Conservation (phyloP, 1,140 invertebrate genomes). For the Bombus waltoni region DNA sequence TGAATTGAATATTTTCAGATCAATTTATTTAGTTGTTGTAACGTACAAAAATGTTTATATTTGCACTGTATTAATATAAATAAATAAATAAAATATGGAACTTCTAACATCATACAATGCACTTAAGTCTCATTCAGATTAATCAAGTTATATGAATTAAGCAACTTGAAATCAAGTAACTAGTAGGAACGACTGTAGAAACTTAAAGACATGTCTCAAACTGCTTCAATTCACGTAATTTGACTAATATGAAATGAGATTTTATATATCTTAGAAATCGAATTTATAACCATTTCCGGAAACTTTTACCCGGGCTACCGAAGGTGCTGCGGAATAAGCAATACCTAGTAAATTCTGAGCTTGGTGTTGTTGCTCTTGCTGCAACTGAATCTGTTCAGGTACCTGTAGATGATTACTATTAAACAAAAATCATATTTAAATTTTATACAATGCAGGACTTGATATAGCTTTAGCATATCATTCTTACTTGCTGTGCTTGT, state of each 20-base stretch:
- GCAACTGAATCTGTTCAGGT: conserved; percentile 63
- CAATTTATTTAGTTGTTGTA: not conserved
- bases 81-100: conserved; percentile 36
- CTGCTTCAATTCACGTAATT: not conserved
- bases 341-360: conserved; percentile 72
- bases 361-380: conserved; percentile 63
- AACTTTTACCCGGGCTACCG: conserved; percentile 74
- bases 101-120: not conserved
- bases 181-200: not conserved
- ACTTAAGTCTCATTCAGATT: not conserved
- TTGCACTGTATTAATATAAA: conserved; percentile 15
- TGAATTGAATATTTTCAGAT: not conserved
- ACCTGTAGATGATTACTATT: conserved; percentile 65
- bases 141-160: not conserved
- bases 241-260: not conserved
- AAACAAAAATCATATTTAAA: conserved; percentile 51
- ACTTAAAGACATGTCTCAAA: not conserved
- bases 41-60: not conserved
- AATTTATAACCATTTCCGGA: conserved; percentile 75
- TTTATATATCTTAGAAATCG: conserved; percentile 64
- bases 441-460: not conserved
- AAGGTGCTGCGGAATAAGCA: conserved; percentile 74
- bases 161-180: not conserved
- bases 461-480: not conserved
- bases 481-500: conserved; percentile 42